Percentiles rank a stretch among this genome's conserved stretches.
Evolutionary conservation across 2,797 vertebrate species (phyloP).

Genomic region (Argyrosomus regius): DNA sequence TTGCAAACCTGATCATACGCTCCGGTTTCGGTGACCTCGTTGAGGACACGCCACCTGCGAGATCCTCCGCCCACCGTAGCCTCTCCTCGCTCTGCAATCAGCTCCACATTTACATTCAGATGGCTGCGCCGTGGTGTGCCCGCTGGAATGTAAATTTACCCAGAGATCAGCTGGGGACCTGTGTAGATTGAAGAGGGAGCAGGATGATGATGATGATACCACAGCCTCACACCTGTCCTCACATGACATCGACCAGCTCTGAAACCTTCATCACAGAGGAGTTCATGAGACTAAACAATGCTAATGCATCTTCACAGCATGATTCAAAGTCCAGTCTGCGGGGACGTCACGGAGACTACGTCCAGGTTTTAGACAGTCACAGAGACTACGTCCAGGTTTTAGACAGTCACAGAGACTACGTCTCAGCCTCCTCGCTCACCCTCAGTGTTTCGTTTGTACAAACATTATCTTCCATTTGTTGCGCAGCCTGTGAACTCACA

Average conservation of each 20-base stretch:
- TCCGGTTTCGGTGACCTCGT: constrained; percentile 1
- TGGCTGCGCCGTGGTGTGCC: neutral
- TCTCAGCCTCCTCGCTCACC: too few relatives aligned
- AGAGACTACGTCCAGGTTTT: too few relatives aligned
- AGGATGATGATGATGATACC: neutral
- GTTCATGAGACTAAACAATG: neutral
- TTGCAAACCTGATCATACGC: neutral
- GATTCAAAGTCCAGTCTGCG: too few relatives aligned
- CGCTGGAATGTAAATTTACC: constrained; percentile 47
- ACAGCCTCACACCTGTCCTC: constrained; percentile 49
- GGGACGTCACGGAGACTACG: too few relatives aligned
- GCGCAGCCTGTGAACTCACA: too few relatives aligned
- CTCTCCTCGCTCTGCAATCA: constrained; percentile 30
- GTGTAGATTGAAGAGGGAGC: constrained; percentile 7
- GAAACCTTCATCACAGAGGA: neutral
- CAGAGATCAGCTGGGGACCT: constrained; percentile 46
- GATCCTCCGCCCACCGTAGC: constrained; percentile 24
- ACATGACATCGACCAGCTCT: constrained; percentile 38
- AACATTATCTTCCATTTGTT: too few relatives aligned
- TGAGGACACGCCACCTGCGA: constrained; percentile 30
- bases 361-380: too few relatives aligned
- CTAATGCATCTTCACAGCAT: constrained; percentile 1
- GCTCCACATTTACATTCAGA: constrained; percentile 63
- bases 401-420: too few relatives aligned
- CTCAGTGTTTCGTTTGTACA: too few relatives aligned